Base-by-base conservation (phyloP, 2,797 vertebrate genomes). In the Cephalopachus bancanus region DNA sequence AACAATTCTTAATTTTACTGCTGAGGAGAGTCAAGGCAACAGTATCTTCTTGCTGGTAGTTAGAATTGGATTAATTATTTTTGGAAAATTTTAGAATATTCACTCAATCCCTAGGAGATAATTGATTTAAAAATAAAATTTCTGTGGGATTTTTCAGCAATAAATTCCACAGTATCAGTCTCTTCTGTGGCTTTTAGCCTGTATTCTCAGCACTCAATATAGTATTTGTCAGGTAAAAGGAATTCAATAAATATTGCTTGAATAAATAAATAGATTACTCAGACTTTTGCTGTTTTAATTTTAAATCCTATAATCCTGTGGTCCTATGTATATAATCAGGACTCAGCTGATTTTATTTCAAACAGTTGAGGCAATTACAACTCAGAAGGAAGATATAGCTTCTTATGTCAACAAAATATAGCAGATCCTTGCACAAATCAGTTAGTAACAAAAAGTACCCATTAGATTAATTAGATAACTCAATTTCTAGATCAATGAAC, bases 371-470 rank as follows among this genome's bases (percentile, higher is more conserved):
- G 33, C 44, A 67, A 72, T 11, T 89, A 28, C 80, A 33, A 67
- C 44, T 88, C 64, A 65, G 24, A 60, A 79, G 86, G 93, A 96
- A 97, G 28, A 75, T 55, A 75, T 3, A 89, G 55, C 67, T 89
- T 81, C 10, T 92, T 30, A 76, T 53, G 49, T n/a, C 72, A 89
- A 92, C 28, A 90, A 94, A 97, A 87, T 44, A 94, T 95, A 97
- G 91, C 93, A n/a, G 62, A 57, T 78, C 51, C 57, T 49, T 83
- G 84, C 62, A 92, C 93, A 94, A 88, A 97, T 94, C 96, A 96
- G 91, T 90, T 84, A 94, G 76, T 64, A 57, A 53, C 74, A 76
- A 96, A 96, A 95, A 89, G 95, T 97, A 96, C 24, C 78, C 96
- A 94, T 89, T 92, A 91, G 95, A 93, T n/a, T 37, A 96, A 92